Base-by-base conservation (phyloP, 2,113 vertebrate genomes). In the Callaeas wilsoni region DNA sequence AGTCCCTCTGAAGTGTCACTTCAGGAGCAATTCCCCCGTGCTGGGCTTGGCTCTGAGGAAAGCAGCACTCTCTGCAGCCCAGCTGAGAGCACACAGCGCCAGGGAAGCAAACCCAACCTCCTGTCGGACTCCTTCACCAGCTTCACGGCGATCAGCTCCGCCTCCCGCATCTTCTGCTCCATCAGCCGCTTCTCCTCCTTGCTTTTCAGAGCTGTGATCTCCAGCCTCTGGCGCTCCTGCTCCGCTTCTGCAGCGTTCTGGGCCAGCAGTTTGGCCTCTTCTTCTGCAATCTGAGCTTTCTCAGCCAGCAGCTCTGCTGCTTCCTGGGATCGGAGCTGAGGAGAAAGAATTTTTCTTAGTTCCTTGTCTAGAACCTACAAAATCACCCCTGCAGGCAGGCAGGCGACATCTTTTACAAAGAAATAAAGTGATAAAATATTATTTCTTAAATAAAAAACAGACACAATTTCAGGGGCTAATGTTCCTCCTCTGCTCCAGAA, bases 161-260 rank as follows among this genome's bases (percentile, higher is more conserved):
- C 98, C 96, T 99, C 99, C 84, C 98, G 97, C 98, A 99, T 99
- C 98, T 99, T 99, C 97, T 99, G 99, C 97, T 99, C 99, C 98
- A 99, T 99, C 96, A 99, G 97, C 29, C 98, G 97, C 84, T 99
- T 99, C 95, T 99, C 99, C 93, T 99, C 99, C 96, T 99, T 99
- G 89, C 98, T 99, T 87, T 99, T 99, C 96, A 99, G 97, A 35
- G 99, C 99, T 1, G 99, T 98, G 94, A 99, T 97, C 97, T 99
- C 98, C 93, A 99, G 97, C 92, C 99, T 98, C 95, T 99, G 99
- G 16, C 98, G 97, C 17, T 99, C 99, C 92, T 99, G 99, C 95
- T 99, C 99, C 4, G 99, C 98, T 47, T 99, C 99, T 3, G 98
- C 99, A 30, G 99, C 99, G 50, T 99, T 99, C 97, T 99, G 99